These are phyloP conservation scores for Drosophila gaucha DNA, from an alignment of 2,888 invertebrate species.

Conservation along the genomic window DNA sequence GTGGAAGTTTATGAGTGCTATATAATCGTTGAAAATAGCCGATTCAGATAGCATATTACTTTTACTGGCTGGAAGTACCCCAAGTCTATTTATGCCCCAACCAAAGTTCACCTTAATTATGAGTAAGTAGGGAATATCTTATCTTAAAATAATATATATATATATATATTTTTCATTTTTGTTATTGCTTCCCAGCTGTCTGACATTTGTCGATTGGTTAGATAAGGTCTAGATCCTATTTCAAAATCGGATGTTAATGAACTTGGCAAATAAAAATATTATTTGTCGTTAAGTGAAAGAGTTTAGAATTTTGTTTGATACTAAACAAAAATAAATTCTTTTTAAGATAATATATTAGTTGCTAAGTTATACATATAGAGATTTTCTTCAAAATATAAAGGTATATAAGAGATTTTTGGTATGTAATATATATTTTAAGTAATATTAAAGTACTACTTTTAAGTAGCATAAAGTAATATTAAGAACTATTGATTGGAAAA, in stretches of 20 bases:
- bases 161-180: not conserved
- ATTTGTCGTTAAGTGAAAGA: not conserved
- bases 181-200: conserved; percentile 20
- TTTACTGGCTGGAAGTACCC: not conserved
- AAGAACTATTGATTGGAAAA: no score
- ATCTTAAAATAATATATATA: conserved; percentile 18
- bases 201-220: conserved; percentile 6
- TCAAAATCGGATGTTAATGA: conserved; percentile 7
- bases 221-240: conserved; percentile 8
- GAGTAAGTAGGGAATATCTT: conserved; percentile 36
- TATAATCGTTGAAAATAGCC: conserved; percentile 9
- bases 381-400: no score
- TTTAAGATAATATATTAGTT: no score
- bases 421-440: no score
- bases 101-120: conserved; percentile 36
- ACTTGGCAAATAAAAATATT: not conserved
- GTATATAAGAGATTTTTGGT: no score
- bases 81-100: conserved; percentile 1
- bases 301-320: no score
- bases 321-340: no score
- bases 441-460: no score
- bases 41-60: conserved; percentile 2
- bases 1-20: conserved; percentile 8
- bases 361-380: no score
- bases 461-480: no score